Base-by-base conservation (phyloP, 1,140 invertebrate genomes). In the Sminthurinus signatus region DNA sequence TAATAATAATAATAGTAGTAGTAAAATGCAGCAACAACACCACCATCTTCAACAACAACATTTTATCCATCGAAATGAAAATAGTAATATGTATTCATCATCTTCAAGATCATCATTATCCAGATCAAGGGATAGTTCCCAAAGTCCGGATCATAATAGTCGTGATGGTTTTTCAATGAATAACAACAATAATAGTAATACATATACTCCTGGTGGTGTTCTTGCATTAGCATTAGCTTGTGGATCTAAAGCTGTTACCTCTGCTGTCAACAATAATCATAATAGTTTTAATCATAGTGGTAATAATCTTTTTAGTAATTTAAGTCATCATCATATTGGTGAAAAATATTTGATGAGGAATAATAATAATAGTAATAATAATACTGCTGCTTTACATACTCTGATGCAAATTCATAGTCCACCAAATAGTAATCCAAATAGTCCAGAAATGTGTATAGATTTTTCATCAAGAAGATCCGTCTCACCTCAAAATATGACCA, bases 161-260 rank as follows among this genome's bases (percentile, higher is more conserved):
- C 42, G 43, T 19, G 60, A 51, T 28, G 51, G 52, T 55, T 57
- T 55, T 54, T 29, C 21, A 27, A n/a, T n/a, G n/a, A n/a, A n/a
- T n/a, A n/a, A n/a, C n/a, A n/a, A n/a, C n/a, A 27, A 25, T 10
- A 39, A 31, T 15, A 27, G 31, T 2, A 29, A 32, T n/a, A 29
- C 31, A 2, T 61, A 62, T 39, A 42, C 36, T 43, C 67, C 70
- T 3, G 64, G 70, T 31, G 66, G 70, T 50, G 70, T 71, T n/a
- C 44, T 71, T 17, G 70, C 70, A 17, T 44, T 71, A 19, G 70
- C 70, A 14, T 60, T 71, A 28, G 68, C 70, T 17, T 61, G 67
- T 36, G 70, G 70, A 4, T 71, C 70, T 1, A 71, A 71, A 52
- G 68, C 64, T 25, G 65, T 67, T 27, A 56, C 54, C 12, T 19